phyloP scores from a whole-genome alignment of 1,140 invertebrate species.

The Penaeus chinensis region DNA sequence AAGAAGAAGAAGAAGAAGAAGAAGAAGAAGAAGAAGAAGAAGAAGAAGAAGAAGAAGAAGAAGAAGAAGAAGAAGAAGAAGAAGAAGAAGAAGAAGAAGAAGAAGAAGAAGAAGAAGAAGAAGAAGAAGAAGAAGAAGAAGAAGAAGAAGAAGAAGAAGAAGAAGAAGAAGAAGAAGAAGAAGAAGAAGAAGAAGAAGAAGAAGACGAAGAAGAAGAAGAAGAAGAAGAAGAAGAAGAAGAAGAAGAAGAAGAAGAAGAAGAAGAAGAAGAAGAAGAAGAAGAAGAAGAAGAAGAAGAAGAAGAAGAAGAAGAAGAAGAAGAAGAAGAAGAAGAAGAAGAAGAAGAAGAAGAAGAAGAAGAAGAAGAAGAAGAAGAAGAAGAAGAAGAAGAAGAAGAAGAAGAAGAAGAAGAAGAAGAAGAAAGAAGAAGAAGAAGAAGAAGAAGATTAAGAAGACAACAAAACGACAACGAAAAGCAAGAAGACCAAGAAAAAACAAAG shows the following conservation, averaged over 20 bases:
- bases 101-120: conserved; percentile 5
- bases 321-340: neutral
- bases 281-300: conserved; percentile 5
- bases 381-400: neutral
- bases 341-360: conserved; percentile 5
- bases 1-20: conserved; percentile 10
- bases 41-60: conserved; percentile 5
- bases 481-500: neutral
- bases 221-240: conserved; percentile 5
- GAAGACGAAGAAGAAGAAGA: neutral
- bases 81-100: neutral
- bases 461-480: neutral
- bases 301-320: neutral
- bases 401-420: conserved; percentile 5
- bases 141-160: neutral
- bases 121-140: neutral
- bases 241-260: neutral
- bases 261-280: neutral
- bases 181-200: neutral
- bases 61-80: neutral
- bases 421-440: conserved; percentile 18
- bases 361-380: neutral
- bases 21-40: neutral
- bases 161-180: conserved; percentile 5
- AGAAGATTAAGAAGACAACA: neutral